phyloP scores from a whole-genome alignment of 2,113 vertebrate species.

The Rhizomys pruinosus region DNA sequence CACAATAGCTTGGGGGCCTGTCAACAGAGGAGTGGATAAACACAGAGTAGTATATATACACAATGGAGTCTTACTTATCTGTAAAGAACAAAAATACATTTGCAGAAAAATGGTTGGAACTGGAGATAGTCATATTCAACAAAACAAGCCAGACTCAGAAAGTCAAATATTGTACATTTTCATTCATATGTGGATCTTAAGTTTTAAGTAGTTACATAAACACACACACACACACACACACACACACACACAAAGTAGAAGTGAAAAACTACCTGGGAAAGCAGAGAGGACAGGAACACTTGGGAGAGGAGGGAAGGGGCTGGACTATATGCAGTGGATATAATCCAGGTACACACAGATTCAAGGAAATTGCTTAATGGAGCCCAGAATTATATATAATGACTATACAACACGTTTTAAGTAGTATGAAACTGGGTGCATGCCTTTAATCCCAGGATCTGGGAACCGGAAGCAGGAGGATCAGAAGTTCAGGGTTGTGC shows the following conservation, averaged over 20 bases:
- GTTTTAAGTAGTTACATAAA: neutral
- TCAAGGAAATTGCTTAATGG: neutral
- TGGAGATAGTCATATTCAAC: neutral
- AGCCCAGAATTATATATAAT: no score
- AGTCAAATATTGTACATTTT: neutral
- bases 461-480: neutral
- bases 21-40: neutral
- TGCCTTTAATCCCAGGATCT: neutral
- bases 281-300: no score
- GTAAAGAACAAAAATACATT: neutral
- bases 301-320: no score
- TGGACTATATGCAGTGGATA: no score
- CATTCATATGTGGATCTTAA: neutral
- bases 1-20: neutral
- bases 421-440: neutral
- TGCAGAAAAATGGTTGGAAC: neutral
- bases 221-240: neutral
- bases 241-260: no score
- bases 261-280: neutral
- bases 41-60: neutral
- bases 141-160: neutral
- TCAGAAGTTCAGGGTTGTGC: no score
- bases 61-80: neutral
- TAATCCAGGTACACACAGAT: fast-evolving
- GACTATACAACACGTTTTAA: neutral